A percentile compares a stretch with the other conserved stretches of the same genome.
Evolutionary conservation across 2,888 invertebrate genomes (phyloP).

Genomic region (Cosmia pyralina): DNA sequence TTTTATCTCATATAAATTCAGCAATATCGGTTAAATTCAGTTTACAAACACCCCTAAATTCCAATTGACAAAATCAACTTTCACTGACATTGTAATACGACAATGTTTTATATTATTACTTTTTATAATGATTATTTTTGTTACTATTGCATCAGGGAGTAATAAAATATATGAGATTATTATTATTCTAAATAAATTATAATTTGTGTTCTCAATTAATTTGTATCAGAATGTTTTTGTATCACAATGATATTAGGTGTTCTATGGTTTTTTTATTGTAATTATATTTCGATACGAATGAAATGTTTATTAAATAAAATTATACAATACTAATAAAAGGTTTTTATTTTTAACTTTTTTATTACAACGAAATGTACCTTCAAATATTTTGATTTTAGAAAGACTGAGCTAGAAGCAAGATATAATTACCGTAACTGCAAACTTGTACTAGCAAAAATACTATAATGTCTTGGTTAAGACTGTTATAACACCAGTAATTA

Average conservation of each 20-base stretch:
- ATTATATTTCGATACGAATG: slow-evolving; percentile 65
- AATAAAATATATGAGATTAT: slow-evolving; percentile 63
- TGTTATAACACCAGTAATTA: background rate
- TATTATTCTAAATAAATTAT: slow-evolving; percentile 61
- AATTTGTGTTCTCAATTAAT: slow-evolving; percentile 65
- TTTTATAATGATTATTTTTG: slow-evolving; percentile 15
- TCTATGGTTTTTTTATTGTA: slow-evolving; percentile 66
- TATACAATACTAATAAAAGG: slow-evolving; percentile 54
- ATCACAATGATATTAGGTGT: slow-evolving; percentile 50
- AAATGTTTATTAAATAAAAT: slow-evolving; percentile 69
- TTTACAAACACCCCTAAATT: slow-evolving; percentile 32
- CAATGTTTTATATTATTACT: slow-evolving; percentile 25
- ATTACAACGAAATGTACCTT: background rate
- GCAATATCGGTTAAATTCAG: background rate
- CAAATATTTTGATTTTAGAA: background rate
- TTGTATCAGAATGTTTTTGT: slow-evolving; percentile 61
- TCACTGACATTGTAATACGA: slow-evolving; percentile 50
- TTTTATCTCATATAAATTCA: background rate
- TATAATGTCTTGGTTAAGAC: background rate
- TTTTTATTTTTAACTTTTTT: slow-evolving; percentile 20
- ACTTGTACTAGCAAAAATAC: background rate
- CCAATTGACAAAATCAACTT: slow-evolving; percentile 14
- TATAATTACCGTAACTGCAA: background rate
- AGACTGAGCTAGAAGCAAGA: background rate
- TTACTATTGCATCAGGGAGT: slow-evolving; percentile 54